These are phyloP conservation scores for Pammene fasciana DNA, from an alignment of 2,888 invertebrate species.

Conservation along the genomic window DNA sequence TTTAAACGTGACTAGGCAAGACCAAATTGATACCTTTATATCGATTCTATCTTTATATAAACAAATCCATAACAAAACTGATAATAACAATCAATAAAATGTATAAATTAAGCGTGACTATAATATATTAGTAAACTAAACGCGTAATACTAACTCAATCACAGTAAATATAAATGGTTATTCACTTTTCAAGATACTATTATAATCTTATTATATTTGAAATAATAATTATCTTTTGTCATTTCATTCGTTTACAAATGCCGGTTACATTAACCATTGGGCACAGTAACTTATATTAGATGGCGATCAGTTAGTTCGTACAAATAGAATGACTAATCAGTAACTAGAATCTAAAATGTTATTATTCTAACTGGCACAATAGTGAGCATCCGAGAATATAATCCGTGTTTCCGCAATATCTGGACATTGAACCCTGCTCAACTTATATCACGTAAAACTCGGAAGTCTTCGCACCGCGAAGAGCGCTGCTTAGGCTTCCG, in stretches of 20 bases:
- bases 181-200: constrained; percentile 50
- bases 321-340: constrained; percentile 62
- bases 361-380: constrained; percentile 78
- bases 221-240: constrained; percentile 38
- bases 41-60: constrained; percentile 36
- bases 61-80: constrained; percentile 37
- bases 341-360: constrained; percentile 69
- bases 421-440: constrained; percentile 75
- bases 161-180: constrained; percentile 72
- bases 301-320: constrained; percentile 57
- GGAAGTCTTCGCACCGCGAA: constrained; percentile 47
- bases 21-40: constrained; percentile 52
- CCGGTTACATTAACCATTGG: constrained; percentile 34
- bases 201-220: constrained; percentile 42
- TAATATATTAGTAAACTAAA: constrained; percentile 43
- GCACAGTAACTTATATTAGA: constrained; percentile 51
- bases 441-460: constrained; percentile 68
- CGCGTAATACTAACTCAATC: constrained; percentile 69
- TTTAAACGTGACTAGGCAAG: constrained; percentile 78
- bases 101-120: constrained; percentile 57
- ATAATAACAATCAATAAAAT: constrained; percentile 42
- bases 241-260: constrained; percentile 25
- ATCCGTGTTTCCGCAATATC: constrained; percentile 59
- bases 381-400: constrained; percentile 75
- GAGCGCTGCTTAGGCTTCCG: constrained; percentile 64